Percentiles rank a stretch among this genome's conserved stretches.
Evolutionary conservation across 92 coral and sea anemone species (phyloP).

Genomic region (Paragorgia papillata): DNA sequence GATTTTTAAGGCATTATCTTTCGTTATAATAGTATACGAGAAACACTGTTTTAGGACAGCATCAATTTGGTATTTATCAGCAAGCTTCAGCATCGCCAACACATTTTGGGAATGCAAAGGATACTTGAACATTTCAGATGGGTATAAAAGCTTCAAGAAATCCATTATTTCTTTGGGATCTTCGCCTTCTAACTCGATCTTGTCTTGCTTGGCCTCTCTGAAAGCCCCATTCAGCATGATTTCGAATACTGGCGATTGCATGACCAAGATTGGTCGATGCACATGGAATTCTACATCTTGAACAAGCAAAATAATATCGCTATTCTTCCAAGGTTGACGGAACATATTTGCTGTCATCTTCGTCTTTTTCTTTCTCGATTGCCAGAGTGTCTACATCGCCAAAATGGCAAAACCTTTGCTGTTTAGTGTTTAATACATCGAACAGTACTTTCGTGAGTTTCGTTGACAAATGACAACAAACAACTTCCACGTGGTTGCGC

Average conservation of each 20-base stretch:
- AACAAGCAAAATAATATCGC: background rate
- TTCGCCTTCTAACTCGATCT: background rate
- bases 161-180: background rate
- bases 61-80: conserved; percentile 2
- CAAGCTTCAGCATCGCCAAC: background rate
- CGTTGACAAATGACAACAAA: no score
- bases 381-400: no score
- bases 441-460: no score
- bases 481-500: no score
- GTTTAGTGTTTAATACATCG: no score
- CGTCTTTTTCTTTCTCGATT: no score
- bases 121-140: background rate
- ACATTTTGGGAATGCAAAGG: background rate
- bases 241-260: conserved; percentile 12
- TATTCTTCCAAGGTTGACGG: conserved; percentile 7
- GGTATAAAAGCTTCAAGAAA: conserved; percentile 1
- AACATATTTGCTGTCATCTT: no score
- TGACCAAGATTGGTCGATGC: background rate
- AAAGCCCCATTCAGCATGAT: background rate
- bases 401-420: no score
- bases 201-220: conserved; percentile 2
- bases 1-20: background rate
- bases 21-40: background rate
- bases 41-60: background rate
- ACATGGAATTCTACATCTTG: background rate